These are phyloP conservation scores for Aradophagus sp. DNA, from an alignment of 1,140 invertebrate genomes.

Conservation along the genomic window DNA sequence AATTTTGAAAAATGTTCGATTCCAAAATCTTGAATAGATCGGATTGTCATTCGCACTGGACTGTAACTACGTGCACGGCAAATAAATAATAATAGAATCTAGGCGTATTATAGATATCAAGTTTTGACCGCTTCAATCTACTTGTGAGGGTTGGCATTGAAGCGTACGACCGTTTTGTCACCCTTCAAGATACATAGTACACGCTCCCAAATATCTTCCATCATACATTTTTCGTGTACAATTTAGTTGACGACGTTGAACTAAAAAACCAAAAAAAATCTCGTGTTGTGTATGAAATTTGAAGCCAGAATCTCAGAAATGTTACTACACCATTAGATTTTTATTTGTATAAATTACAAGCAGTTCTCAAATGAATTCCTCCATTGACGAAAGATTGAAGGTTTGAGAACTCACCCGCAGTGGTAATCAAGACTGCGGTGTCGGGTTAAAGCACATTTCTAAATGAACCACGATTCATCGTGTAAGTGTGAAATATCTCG, in stretches of 20 bases:
- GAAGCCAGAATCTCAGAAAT: no score
- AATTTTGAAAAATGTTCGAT: no score
- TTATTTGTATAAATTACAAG: no score
- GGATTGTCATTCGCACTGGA: constrained; percentile 17
- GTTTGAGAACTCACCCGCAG: no score
- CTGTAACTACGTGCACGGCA: constrained; percentile 41
- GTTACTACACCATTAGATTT: no score
- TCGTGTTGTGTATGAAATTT: no score
- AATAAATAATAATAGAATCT: constrained; percentile 40
- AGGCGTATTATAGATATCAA: constrained; percentile 24
- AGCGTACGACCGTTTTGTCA: constrained; percentile 41
- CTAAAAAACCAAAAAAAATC: no score
- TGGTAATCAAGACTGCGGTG: no score
- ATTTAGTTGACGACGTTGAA: no score
- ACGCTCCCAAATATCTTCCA: constrained; percentile 21
- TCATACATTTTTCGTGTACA: constrained; percentile 18
- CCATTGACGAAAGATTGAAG: no score
- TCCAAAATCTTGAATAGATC: constrained; percentile 20
- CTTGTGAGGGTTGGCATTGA: constrained; percentile 30
- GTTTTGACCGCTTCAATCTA: constrained; percentile 29
- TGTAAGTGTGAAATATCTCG: constrained; percentile 31
- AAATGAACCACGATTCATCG: constrained; percentile 29
- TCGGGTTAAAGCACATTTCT: constrained; percentile 18
- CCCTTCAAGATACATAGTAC: constrained; percentile 36
- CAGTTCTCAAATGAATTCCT: no score